These are phyloP conservation scores for Temnothorax ravouxi DNA, from an alignment of 2,888 invertebrate genomes.

Conservation along the genomic window DNA sequence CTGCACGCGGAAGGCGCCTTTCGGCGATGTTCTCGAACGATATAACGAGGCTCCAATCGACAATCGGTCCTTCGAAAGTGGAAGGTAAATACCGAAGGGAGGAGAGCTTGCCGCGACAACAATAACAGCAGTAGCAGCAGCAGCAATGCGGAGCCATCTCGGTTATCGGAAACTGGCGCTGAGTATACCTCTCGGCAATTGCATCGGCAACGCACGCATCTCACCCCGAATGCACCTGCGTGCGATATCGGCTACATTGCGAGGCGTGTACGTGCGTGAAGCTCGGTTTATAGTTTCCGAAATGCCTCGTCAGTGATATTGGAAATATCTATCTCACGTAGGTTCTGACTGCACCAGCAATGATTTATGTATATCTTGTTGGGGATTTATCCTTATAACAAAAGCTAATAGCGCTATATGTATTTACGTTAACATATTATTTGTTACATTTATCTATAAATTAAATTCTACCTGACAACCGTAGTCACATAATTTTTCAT, in stretches of 20 bases:
- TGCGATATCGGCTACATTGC: slow-evolving; percentile 15
- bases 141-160: slow-evolving; percentile 62
- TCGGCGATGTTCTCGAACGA: slow-evolving; percentile 47
- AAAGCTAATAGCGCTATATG: background rate
- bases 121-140: slow-evolving; percentile 61
- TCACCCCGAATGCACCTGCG: slow-evolving; percentile 42
- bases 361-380: background rate
- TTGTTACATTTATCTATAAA: background rate
- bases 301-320: background rate
- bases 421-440: background rate
- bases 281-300: slow-evolving; percentile 37
- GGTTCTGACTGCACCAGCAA: background rate
- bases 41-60: slow-evolving; percentile 66
- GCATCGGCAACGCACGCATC: slow-evolving; percentile 38
- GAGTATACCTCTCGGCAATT: slow-evolving; percentile 61
- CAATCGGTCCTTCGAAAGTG: slow-evolving; percentile 30
- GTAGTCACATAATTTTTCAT: background rate
- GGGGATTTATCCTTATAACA: background rate
- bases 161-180: slow-evolving; percentile 71
- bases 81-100: slow-evolving; percentile 44
- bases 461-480: background rate
- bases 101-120: slow-evolving; percentile 64
- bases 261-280: slow-evolving; percentile 7
- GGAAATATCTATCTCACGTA: background rate
- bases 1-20: slow-evolving; percentile 61